phyloP scores from a whole-genome alignment of 2,888 invertebrate genomes.

The Adelphocoris suturalis region DNA sequence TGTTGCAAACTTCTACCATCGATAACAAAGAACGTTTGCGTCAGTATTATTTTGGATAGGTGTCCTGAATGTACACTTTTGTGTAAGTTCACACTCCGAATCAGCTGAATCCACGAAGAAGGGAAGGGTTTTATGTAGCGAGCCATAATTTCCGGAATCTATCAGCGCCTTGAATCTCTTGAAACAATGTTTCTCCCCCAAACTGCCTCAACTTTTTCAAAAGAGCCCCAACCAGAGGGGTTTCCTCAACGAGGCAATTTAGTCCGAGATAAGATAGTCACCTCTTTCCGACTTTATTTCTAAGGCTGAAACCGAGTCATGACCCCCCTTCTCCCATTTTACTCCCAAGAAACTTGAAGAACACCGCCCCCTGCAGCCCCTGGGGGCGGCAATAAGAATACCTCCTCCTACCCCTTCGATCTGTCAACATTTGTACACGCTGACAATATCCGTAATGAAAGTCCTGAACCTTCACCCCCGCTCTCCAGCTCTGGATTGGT shows the following conservation, averaged over 20 bases:
- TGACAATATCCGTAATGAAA: slow-evolving; percentile 69
- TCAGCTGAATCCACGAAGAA: not conserved
- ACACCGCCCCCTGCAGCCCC: not conserved
- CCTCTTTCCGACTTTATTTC: slow-evolving; percentile 43
- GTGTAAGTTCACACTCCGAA: no score
- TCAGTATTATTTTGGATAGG: no score
- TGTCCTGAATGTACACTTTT: no score
- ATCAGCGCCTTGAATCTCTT: not conserved
- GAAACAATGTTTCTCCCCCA: slow-evolving; percentile 5
- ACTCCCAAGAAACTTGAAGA: not conserved
- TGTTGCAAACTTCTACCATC: no score
- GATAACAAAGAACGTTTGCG: no score
- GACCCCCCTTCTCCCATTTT: not conserved
- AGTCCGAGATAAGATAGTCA: slow-evolving; percentile 28
- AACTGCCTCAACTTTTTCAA: slow-evolving; percentile 39
- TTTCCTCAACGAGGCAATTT: slow-evolving; percentile 26
- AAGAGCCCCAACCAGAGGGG: not conserved
- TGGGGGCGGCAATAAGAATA: slow-evolving; percentile 56
- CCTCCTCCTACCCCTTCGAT: slow-evolving; percentile 10
- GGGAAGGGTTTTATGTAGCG: not conserved
- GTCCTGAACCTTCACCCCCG: slow-evolving; percentile 29
- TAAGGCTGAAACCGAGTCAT: not conserved
- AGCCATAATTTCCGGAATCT: slow-evolving; percentile 1
- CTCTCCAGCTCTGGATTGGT: not conserved
- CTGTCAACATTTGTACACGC: slow-evolving; percentile 69